Base-by-base conservation (phyloP, 2,797 vertebrate species). In the Hirundo rustica region DNA sequence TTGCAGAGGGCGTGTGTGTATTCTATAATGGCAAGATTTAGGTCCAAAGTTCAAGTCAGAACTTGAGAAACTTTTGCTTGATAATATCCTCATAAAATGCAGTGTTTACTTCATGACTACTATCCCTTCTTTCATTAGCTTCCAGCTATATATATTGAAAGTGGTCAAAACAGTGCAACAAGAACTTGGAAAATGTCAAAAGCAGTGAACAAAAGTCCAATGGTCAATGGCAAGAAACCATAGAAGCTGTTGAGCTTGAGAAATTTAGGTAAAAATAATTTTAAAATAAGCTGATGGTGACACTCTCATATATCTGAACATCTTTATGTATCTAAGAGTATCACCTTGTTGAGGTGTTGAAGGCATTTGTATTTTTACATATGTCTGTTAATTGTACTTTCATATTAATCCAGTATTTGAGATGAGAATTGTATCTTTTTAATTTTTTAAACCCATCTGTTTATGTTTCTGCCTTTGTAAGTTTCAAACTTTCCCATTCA, bases 161-260 rank as follows among this genome's bases (percentile, higher is more conserved):
- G 92, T 67, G 53, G 92, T 89, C 87, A 94, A 79, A 95, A 80
- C 57, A 96, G 71, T 36, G 82, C 89, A 84, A 85, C 72, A 55
- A 98, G 97, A 96, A 85, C 95, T 65, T 97, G 92, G n/a, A 93
- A 54, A 89, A 93, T 8, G 8, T 97, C 91, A 96, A 90, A 88
- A 53, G 73, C n/a, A 96, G 93, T 90, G 93, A 93, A 80, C 92
- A 44, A 85, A 97, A 91, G 70, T 94, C 67, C 71, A 92, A 10
- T 66, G 92, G 80, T 82, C 97, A 96, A 22, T 97, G 97, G 71
- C 96, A 98, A 58, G 84, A 97, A 88, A 96, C 92, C 89, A 96
- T 76, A n/a, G 99, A 99, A 97, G 97, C 97, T 51, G 93, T 97
- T 60, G 98, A 99, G 86, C 98, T 99, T 96, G 98, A 99, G 85